Conservation (phyloP, 2,113 vertebrate genomes). For the Eonycteris spelaea region DNA sequence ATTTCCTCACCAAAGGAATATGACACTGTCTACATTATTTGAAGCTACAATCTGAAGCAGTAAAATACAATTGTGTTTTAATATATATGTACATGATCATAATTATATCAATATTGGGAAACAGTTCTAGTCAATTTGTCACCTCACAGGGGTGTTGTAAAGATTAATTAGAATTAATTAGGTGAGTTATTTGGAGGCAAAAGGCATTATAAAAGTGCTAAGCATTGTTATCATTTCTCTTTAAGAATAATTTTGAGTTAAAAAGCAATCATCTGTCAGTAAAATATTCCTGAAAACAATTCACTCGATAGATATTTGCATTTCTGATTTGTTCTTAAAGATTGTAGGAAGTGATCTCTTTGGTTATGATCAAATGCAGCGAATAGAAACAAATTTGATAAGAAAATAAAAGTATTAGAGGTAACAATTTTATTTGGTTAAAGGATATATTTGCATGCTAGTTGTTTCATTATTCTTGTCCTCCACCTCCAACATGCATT, state of each 20-base stretch:
- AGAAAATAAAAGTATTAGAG: neutral
- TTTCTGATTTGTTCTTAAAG: neutral
- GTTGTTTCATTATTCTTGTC: neutral
- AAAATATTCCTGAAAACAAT: neutral
- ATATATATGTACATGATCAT: neutral
- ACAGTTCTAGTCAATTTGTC: slow-evolving; percentile 17
- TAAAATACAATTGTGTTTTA: neutral
- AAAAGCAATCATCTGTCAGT: neutral
- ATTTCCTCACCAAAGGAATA: neutral
- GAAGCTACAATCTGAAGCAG: neutral
- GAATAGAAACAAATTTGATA: neutral
- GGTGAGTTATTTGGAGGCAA: slow-evolving; percentile 38
- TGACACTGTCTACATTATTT: neutral
- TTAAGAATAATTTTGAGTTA: slow-evolving; percentile 24
- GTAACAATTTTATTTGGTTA: neutral
- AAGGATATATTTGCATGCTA: neutral
- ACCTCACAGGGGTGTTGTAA: slow-evolving; percentile 36
- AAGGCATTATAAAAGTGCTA: slow-evolving; percentile 8
- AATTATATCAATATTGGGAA: neutral
- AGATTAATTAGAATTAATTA: slow-evolving; percentile 67
- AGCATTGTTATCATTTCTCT: slow-evolving; percentile 13
- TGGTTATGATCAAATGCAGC: neutral
- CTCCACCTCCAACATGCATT: neutral
- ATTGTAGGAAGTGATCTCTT: neutral
- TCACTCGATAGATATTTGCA: neutral